A percentile compares a stretch with the other conserved stretches of the same genome.
phyloP scores from a whole-genome alignment of 2,888 invertebrate genomes.

The Polyommatus iphigenia region DNA sequence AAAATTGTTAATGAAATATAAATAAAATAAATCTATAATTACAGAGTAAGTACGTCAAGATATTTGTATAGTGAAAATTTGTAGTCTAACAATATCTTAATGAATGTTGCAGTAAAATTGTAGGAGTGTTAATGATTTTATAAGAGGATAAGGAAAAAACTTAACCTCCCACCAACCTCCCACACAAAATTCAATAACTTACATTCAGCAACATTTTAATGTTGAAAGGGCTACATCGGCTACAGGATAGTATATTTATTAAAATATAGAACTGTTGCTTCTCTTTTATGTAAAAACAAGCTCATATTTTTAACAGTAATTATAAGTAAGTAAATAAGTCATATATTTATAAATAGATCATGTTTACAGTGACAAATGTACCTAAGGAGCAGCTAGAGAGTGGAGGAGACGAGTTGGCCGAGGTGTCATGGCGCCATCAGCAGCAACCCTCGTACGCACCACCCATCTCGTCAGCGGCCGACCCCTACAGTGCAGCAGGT shows the following conservation, averaged over 20 bases:
- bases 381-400: conserved; percentile 88
- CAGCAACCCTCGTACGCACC: conserved; percentile 82
- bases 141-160: not conserved
- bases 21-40: too few relatives aligned
- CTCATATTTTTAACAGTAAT: not conserved
- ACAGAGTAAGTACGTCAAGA: not conserved
- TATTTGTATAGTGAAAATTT: not conserved
- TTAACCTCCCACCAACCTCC: not conserved
- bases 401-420: conserved; percentile 86
- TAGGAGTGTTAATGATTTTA: not conserved
- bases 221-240: not conserved
- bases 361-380: conserved; percentile 84
- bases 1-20: not conserved
- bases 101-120: not conserved
- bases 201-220: not conserved
- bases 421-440: conserved; percentile 88
- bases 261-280: not conserved
- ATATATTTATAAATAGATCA: not conserved
- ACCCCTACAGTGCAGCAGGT: conserved; percentile 85
- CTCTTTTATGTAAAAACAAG: not conserved
- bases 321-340: not conserved
- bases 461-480: conserved; percentile 85
- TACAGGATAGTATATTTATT: too few relatives aligned
- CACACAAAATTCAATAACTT: conserved; percentile 4
- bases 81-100: not conserved